These are phyloP conservation scores for Synanthedon vespiformis DNA, from an alignment of 2,888 invertebrate species.

Conservation along the genomic window DNA sequence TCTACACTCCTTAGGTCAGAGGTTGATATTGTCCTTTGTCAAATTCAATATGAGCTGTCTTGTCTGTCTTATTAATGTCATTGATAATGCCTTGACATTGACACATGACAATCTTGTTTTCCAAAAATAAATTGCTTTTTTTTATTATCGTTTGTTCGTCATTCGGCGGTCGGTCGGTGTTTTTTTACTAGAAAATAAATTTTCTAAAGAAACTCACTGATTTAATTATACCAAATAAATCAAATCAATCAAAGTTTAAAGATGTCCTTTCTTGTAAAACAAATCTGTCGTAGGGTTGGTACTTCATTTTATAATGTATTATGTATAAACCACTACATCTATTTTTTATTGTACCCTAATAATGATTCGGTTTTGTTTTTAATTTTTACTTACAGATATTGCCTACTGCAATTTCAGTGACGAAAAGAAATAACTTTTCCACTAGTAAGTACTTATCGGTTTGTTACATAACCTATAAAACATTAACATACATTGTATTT, in stretches of 20 bases:
- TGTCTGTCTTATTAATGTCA: too few relatives aligned
- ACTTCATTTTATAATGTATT: not conserved
- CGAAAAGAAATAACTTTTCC: slow-evolving; percentile 38
- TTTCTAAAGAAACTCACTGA: too few relatives aligned
- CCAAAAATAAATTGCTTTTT: too few relatives aligned
- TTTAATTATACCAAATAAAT: not conserved
- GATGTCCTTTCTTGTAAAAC: slow-evolving; percentile 45
- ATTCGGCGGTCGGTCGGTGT: too few relatives aligned
- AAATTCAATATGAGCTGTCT: too few relatives aligned
- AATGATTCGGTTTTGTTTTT: not conserved
- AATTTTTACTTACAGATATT: slow-evolving; percentile 26
- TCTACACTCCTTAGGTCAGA: too few relatives aligned
- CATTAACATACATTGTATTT: not conserved
- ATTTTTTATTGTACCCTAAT: not conserved
- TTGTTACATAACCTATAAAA: slow-evolving; percentile 16
- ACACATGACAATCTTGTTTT: too few relatives aligned
- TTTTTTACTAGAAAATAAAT: too few relatives aligned
- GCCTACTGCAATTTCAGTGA: slow-evolving; percentile 27
- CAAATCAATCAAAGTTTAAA: not conserved
- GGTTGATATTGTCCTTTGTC: too few relatives aligned
- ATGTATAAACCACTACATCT: not conserved
- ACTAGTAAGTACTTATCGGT: slow-evolving; percentile 39
- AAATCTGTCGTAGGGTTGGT: slow-evolving; percentile 39
- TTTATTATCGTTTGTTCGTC: too few relatives aligned
- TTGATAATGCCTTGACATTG: too few relatives aligned